Evolutionary conservation across 1,140 invertebrate genomes (phyloP).

Genomic region (Lutraria rhynchaena): DNA sequence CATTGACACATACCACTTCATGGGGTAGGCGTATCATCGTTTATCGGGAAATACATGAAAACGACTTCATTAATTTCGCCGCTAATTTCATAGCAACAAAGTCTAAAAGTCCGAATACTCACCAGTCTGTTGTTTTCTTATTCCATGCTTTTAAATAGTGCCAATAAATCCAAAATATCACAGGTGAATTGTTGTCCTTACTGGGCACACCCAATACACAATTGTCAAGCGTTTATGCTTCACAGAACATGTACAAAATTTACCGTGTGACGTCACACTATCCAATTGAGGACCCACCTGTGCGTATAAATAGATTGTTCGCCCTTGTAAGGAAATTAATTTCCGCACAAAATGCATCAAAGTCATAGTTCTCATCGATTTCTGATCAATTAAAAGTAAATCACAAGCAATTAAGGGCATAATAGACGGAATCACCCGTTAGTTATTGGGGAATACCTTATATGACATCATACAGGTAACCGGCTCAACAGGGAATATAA

Average conservation of each 20-base stretch:
- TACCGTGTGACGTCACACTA: conserved; percentile 36
- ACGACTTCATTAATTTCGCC: background rate
- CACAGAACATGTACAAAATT: conserved; percentile 30
- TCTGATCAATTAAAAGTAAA: background rate
- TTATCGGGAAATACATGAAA: background rate
- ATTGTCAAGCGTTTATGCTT: conserved; percentile 56
- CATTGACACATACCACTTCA: background rate
- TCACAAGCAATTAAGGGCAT: background rate
- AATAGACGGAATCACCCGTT: background rate
- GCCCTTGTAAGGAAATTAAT: background rate
- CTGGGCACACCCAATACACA: conserved; percentile 24
- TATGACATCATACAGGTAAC: conserved; percentile 46
- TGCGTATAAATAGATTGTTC: background rate
- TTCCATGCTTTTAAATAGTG: conserved; percentile 16
- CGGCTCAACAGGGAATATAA: background rate
- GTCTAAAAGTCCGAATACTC: background rate
- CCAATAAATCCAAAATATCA: conserved; percentile 31
- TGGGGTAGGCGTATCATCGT: conserved; percentile 17
- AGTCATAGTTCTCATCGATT: background rate
- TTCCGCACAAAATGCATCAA: background rate
- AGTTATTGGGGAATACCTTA: conserved; percentile 1
- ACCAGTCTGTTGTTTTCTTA: conserved; percentile 19
- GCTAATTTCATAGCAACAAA: background rate
- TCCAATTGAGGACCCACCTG: conserved; percentile 4
- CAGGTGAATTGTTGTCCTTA: conserved; percentile 31